Evolutionary conservation across 2,888 invertebrate genomes (phyloP).

Genomic region (Melinaea marsaeus): DNA sequence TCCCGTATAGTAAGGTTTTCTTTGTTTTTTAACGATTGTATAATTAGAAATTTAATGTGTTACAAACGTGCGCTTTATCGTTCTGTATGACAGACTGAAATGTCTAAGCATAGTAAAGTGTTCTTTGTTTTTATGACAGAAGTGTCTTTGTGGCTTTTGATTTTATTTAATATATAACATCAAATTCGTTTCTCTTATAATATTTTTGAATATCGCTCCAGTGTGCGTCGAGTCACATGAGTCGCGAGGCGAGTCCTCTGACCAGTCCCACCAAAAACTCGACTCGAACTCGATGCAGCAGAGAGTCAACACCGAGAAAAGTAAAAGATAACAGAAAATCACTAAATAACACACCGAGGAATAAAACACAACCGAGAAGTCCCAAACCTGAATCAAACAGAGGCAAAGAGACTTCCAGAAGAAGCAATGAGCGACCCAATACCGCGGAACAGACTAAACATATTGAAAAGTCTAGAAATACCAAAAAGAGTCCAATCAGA

Average conservation of each 20-base stretch:
- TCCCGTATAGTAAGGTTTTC: no score
- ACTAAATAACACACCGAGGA: constrained; percentile 9
- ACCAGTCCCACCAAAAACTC: constrained; percentile 16
- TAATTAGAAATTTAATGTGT: no score
- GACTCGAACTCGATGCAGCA: constrained; percentile 14
- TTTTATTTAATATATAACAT: no score
- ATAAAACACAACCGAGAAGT: background rate
- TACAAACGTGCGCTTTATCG: no score
- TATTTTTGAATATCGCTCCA: constrained; percentile 11
- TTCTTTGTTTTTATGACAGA: no score
- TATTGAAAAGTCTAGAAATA: background rate
- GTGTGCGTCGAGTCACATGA: constrained; percentile 46
- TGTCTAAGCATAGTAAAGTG: no score
- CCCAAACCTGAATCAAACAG: background rate
- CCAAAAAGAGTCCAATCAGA: background rate
- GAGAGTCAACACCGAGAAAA: constrained; percentile 19
- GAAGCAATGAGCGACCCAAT: background rate
- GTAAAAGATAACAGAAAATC: constrained; percentile 10
- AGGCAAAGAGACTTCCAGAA: background rate
- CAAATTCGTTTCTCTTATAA: background rate
- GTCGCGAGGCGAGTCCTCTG: constrained; percentile 38
- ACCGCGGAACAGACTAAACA: background rate
- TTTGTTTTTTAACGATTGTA: no score
- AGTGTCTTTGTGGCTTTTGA: no score
- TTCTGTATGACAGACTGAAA: no score